Conservation (phyloP, 30 jellyfish, hydroid and myxozoan species). For the Nemopilema nomurai region DNA sequence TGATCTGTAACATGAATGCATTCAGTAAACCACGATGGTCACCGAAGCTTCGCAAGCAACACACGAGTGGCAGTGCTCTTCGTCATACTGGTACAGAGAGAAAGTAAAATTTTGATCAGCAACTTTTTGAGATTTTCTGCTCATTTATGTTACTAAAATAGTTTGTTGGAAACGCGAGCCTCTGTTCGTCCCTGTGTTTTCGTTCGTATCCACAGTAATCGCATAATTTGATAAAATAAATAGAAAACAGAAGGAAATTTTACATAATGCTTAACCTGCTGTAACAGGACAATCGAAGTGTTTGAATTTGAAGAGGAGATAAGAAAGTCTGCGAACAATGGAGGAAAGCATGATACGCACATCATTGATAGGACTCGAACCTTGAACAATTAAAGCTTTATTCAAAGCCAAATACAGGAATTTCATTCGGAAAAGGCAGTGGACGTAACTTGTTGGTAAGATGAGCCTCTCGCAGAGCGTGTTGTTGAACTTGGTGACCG, state of each 20-base stretch:
- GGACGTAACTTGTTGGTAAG: neutral
- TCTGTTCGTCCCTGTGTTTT: neutral
- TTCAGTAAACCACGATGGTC: no score
- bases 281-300: constrained; percentile 20
- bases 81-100: no score
- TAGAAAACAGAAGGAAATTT: constrained; percentile 31
- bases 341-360: constrained; percentile 14
- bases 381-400: constrained; percentile 19
- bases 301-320: constrained; percentile 35
- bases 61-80: no score
- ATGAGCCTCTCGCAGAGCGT: neutral
- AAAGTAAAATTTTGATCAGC: no score
- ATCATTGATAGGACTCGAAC: neutral
- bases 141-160: no score
- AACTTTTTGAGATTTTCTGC: no score
- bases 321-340: constrained; percentile 31
- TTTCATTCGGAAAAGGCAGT: neutral
- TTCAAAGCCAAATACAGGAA: constrained; percentile 33
- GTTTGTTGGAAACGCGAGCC: no score
- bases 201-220: constrained; percentile 22
- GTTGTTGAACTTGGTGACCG: neutral
- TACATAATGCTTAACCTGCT: constrained; percentile 43
- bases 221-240: constrained; percentile 24
- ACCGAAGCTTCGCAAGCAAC: no score
- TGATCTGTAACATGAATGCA: no score